Conservation (phyloP, 2,113 vertebrate genomes). For the Caracal caracal region DNA sequence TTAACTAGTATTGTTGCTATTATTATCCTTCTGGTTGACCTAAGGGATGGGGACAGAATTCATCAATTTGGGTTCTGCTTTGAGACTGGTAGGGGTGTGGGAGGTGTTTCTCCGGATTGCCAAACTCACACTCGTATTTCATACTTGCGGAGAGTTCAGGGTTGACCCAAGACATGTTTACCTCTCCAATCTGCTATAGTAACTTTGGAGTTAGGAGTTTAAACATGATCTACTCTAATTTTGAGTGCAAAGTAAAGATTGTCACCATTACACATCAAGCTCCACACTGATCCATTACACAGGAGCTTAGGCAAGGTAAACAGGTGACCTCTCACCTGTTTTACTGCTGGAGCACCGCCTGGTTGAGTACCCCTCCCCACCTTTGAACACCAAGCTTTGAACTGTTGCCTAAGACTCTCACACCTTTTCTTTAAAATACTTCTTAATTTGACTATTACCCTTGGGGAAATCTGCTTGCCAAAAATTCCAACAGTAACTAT, state of each 20-base stretch:
- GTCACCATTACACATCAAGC: neutral
- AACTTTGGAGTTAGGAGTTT: neutral
- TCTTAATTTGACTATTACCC: slow-evolving; percentile 75
- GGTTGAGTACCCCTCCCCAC: slow-evolving; percentile 22
- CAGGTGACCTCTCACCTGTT: neutral
- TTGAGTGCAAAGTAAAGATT: neutral
- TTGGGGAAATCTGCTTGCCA: slow-evolving; percentile 72
- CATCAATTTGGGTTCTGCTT: neutral
- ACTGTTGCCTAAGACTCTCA: slow-evolving; percentile 65
- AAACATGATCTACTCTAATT: neutral
- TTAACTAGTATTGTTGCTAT: neutral
- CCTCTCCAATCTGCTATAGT: neutral
- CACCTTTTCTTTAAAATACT: slow-evolving; percentile 74
- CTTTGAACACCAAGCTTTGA: slow-evolving; percentile 75
- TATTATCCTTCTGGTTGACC: neutral
- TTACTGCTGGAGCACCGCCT: neutral
- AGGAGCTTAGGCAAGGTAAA: neutral
- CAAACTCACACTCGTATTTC: neutral
- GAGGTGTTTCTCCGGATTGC: neutral
- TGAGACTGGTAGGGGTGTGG: neutral
- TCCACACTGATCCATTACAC: neutral
- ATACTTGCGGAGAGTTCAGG: neutral
- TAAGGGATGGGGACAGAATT: neutral
- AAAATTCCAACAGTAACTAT: slow-evolving; percentile 76
- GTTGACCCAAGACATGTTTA: neutral